These are phyloP conservation scores for Philotrypesis tridentata DNA, from an alignment of 1,140 invertebrate species.

Conservation along the genomic window DNA sequence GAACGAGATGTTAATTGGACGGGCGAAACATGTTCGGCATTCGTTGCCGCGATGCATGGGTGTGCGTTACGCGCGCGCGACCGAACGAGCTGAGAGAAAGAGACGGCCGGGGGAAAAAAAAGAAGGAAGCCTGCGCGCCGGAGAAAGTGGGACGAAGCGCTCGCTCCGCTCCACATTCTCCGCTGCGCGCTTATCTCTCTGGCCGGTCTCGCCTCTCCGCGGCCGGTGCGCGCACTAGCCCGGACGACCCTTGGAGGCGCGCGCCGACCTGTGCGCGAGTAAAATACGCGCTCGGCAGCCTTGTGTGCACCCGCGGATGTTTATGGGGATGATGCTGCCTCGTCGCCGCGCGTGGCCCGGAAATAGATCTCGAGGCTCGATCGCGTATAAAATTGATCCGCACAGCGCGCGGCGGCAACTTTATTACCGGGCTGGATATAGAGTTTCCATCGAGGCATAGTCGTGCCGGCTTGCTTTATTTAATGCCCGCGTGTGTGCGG, in stretches of 20 bases:
- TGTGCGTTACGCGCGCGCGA: slow-evolving; percentile 44
- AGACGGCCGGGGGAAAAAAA: background rate
- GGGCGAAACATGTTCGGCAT: background rate
- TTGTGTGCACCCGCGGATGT: too few species aligned
- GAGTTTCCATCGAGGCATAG: too few species aligned
- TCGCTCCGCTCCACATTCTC: slow-evolving; percentile 31
- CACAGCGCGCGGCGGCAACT: too few species aligned
- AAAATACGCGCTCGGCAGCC: too few species aligned
- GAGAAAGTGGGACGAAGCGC: slow-evolving; percentile 64
- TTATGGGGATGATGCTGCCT: background rate
- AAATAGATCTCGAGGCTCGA: background rate
- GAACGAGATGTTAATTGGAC: slow-evolving; percentile 32
- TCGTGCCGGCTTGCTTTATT: too few species aligned
- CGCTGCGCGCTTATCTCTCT: background rate
- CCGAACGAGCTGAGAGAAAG: background rate
- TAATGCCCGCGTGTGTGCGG: too few species aligned
- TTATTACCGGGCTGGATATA: too few species aligned
- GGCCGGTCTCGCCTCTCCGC: background rate
- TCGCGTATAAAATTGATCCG: background rate
- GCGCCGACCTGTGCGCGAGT: too few species aligned
- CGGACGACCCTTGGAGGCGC: too few species aligned
- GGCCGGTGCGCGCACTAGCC: too few species aligned
- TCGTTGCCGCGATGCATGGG: background rate
- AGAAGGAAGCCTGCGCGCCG: background rate
- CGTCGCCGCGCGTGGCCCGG: too few species aligned